Percentiles rank a stretch among this genome's conserved stretches.
phyloP scores from a whole-genome alignment of 2,888 invertebrate species.

The Folsomia candida region DNA sequence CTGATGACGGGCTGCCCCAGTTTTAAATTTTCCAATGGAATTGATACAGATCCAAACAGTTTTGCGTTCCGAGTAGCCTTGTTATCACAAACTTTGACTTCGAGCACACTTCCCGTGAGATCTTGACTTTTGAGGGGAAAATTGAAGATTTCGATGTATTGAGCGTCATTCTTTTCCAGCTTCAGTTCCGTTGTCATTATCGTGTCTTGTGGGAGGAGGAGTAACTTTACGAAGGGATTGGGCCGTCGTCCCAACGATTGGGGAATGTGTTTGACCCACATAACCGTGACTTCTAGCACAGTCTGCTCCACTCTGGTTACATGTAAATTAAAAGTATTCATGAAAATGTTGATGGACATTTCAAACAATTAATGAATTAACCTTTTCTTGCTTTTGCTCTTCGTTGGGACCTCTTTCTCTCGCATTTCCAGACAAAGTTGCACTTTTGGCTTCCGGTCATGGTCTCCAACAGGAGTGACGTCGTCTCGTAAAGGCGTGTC shows the following conservation, averaged over 20 bases:
- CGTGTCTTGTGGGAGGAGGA: constrained; percentile 18
- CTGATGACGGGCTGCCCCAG: constrained; percentile 30
- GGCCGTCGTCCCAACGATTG: neutral
- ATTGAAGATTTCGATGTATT: constrained; percentile 38
- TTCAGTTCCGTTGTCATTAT: constrained; percentile 38
- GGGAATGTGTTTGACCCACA: constrained; percentile 38
- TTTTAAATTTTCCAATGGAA: constrained; percentile 20
- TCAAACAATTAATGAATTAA: neutral
- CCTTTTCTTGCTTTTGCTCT: neutral
- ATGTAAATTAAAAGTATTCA: neutral
- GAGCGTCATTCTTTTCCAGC: constrained; percentile 22
- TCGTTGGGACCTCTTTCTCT: constrained; percentile 19
- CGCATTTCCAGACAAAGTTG: constrained; percentile 41
- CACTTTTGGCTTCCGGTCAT: constrained; percentile 29
- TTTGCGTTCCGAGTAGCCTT: constrained; percentile 41
- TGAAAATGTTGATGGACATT: neutral
- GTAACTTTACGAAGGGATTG: constrained; percentile 41
- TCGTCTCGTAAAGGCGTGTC: too few species aligned
- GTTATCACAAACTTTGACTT: constrained; percentile 42
- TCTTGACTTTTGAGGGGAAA: constrained; percentile 22
- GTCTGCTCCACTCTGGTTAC: constrained; percentile 5
- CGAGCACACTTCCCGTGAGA: constrained; percentile 3
- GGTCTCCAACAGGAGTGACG: constrained; percentile 37
- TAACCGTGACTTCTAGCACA: constrained; percentile 38
- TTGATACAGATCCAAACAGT: constrained; percentile 28